Conservation (phyloP, 1,140 invertebrate species). For the Drosophila prosaltans region DNA sequence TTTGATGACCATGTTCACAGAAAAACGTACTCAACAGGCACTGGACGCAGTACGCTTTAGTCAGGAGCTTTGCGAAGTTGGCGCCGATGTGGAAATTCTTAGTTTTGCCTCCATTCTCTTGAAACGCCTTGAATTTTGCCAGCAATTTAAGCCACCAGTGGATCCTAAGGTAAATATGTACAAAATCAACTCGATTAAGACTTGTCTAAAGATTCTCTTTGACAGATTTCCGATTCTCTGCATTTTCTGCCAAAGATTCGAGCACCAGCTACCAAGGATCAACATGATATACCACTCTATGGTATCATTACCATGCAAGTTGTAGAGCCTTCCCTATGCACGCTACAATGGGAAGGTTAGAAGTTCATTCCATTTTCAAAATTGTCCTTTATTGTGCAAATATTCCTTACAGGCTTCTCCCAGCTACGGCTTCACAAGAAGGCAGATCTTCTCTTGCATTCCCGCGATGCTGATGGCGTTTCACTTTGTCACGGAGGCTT, state of each 20-base stretch:
- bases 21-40: conserved; percentile 81
- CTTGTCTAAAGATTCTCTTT: neutral
- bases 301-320: conserved; percentile 85
- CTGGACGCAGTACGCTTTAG: conserved; percentile 85
- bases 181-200: neutral
- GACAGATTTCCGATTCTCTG: conserved; percentile 83
- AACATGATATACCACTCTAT: conserved; percentile 83
- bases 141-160: conserved; percentile 83
- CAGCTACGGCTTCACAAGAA: conserved; percentile 83
- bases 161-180: conserved; percentile 74
- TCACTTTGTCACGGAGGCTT: conserved; percentile 85
- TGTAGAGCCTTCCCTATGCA: conserved; percentile 85
- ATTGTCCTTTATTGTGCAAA: neutral
- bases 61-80: conserved; percentile 86
- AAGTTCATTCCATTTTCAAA: neutral
- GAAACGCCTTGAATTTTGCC: conserved; percentile 86
- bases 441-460: conserved; percentile 84
- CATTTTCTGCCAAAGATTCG: conserved; percentile 84
- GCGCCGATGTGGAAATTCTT: conserved; percentile 88
- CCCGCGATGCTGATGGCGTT: conserved; percentile 84
- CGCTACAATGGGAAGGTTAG: conserved; percentile 84
- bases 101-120: conserved; percentile 86
- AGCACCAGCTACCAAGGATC: conserved; percentile 75
- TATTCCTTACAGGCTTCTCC: conserved; percentile 51
- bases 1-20: conserved; percentile 26